Conservation (phyloP, 1,140 invertebrate genomes). For the Metaphire vulgaris region DNA sequence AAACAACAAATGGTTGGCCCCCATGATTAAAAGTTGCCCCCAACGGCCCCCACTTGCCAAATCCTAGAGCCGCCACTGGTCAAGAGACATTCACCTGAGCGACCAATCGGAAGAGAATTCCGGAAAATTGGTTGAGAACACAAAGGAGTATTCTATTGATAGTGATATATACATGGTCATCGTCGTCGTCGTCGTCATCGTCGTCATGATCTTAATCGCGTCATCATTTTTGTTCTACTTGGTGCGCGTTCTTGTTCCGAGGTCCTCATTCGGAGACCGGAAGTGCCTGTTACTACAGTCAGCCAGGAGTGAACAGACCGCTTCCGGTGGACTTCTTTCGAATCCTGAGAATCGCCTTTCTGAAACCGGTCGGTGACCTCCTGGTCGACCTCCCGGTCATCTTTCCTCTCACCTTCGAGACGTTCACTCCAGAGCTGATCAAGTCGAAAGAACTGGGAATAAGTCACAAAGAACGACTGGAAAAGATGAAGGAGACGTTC, state of each 20-base stretch:
- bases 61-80: too few species aligned
- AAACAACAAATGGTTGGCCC: too few species aligned
- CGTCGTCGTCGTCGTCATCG: too few species aligned
- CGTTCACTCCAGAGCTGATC: conserved; percentile 27
- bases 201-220: too few species aligned
- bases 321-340: conserved; percentile 26
- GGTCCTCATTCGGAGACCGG: conserved; percentile 25
- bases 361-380: conserved; percentile 3
- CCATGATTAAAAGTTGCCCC: too few species aligned
- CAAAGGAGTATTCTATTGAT: too few species aligned
- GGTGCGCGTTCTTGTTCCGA: not conserved
- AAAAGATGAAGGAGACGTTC: conserved; percentile 24
- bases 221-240: too few species aligned
- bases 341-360: conserved; percentile 25
- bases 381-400: not conserved
- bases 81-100: too few species aligned
- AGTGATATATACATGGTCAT: too few species aligned
- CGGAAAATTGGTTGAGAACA: too few species aligned
- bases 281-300: conserved; percentile 21
- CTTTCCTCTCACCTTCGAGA: conserved; percentile 26
- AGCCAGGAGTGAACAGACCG: conserved; percentile 21
- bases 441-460: conserved; percentile 7
- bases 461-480: conserved; percentile 17
- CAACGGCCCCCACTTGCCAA: too few species aligned
- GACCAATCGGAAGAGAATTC: too few species aligned